Evolutionary conservation across 2,888 invertebrate genomes (phyloP), one percentile per base, ranked within the genome.

Genomic region (Amorpha juglandis): DNA sequence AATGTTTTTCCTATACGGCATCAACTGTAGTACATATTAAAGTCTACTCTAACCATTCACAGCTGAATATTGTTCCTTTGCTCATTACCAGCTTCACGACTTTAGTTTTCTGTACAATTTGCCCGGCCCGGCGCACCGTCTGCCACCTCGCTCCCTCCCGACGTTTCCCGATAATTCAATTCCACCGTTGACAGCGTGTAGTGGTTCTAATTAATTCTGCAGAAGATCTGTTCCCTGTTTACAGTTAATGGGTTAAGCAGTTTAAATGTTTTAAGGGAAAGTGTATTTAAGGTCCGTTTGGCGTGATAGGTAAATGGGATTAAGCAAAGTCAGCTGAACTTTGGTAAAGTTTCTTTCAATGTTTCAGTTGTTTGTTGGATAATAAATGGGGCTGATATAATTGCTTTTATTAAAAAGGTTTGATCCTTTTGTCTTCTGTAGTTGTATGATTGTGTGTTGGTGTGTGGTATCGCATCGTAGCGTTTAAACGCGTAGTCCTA

Each of bases 41-140:
- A 51, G 14, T 9, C 38, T n/a, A 47, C n/a, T 51, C 63, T 42
- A 63, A 19, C 14, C 19, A 42, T 45, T 52, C 42, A 16, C 21
- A 38, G 21, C 53, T 53, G 63, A 52, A 35, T 66, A 48, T 12
- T 53, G n/a, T 8, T 7, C 12, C 33, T 70, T 67, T 65, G 47
- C 68, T 76, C 77, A 76, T 76, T 73, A 73, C 74, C 64, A 65
- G 68, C 21, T 70, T 42, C 53, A 63, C 69, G 70, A 71, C 68
- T 68, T 64, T 67, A 69, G 69, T 69, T 70, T 70, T 52, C 53
- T 53, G 47, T 64, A 52, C 62, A 62, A 51, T 52, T 63, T 63
- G 14, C 50, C 38, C 51, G 51, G 33, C n/a, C 35, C 51, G 51
- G 19, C 66, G 68, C 68, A 19, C 67, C 69, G 47, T 3, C 63